Evolutionary conservation across 2,888 invertebrate genomes (phyloP).

Genomic region (Heliothis peltigera): DNA sequence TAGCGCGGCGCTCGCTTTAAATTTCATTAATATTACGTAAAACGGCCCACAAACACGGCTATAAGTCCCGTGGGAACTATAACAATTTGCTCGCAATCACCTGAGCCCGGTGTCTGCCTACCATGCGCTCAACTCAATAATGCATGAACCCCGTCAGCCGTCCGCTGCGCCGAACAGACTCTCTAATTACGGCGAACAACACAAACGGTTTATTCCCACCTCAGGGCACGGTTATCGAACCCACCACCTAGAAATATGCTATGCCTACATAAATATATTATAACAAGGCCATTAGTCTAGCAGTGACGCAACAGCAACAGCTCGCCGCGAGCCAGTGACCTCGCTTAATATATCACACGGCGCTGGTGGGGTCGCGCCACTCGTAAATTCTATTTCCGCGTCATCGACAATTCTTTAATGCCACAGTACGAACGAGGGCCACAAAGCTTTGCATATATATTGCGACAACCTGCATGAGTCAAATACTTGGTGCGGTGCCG

Average conservation of each 20-base stretch:
- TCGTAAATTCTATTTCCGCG: constrained; percentile 84
- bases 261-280: constrained; percentile 71
- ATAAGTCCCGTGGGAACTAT: constrained; percentile 81
- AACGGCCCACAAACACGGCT: constrained; percentile 64
- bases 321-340: constrained; percentile 76
- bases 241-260: constrained; percentile 69
- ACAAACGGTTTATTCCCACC: constrained; percentile 81
- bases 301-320: constrained; percentile 75
- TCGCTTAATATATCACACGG: constrained; percentile 76
- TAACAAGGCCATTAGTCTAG: constrained; percentile 78
- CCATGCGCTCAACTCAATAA: constrained; percentile 79
- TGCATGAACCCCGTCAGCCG: constrained; percentile 78
- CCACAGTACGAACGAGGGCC: constrained; percentile 56
- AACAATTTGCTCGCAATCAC: constrained; percentile 80
- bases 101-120: constrained; percentile 67
- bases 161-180: constrained; percentile 73
- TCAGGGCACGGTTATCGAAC: constrained; percentile 83
- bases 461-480: constrained; percentile 67
- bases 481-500: constrained; percentile 68
- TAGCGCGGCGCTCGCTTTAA: constrained; percentile 44
- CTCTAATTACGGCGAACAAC: constrained; percentile 79
- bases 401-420: constrained; percentile 75
- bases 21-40: constrained; percentile 65
- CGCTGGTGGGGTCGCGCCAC: constrained; percentile 71
- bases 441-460: constrained; percentile 76